phyloP scores from a whole-genome alignment of 2,888 invertebrate genomes.

The Loripinus fragilis region DNA sequence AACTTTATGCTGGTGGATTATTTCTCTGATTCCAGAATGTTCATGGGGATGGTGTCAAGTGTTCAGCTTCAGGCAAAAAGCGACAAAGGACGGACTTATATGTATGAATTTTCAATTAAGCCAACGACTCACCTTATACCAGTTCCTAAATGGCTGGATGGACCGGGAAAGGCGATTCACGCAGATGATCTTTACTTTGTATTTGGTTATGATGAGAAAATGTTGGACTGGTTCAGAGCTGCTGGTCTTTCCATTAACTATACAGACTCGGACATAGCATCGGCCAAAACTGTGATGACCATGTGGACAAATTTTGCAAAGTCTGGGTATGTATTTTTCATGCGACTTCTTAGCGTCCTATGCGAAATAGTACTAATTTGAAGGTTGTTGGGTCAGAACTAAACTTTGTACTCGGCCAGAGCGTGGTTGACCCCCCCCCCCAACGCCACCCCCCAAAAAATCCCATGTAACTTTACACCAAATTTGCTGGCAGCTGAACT shows the following conservation, averaged over 20 bases:
- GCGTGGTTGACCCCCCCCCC: too few relatives aligned
- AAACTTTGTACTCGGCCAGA: too few relatives aligned
- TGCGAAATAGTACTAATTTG: too few relatives aligned
- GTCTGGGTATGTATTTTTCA: conserved; percentile 7
- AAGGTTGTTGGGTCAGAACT: too few relatives aligned
- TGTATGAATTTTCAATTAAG: background rate
- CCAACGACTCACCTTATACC: background rate
- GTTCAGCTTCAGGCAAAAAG: background rate
- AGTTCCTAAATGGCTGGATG: background rate
- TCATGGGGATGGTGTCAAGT: background rate
- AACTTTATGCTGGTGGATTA: background rate
- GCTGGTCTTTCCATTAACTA: background rate
- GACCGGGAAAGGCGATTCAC: background rate
- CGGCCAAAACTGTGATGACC: background rate
- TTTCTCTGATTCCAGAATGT: background rate
- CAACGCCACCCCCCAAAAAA: too few relatives aligned
- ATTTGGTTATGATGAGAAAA: background rate
- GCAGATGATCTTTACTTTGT: background rate
- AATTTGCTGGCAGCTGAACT: too few relatives aligned
- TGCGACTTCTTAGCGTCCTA: too few relatives aligned
- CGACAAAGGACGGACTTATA: background rate
- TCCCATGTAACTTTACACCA: too few relatives aligned
- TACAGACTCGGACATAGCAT: background rate
- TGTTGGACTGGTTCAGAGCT: background rate
- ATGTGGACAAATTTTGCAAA: conserved; percentile 12